phyloP scores from a whole-genome alignment of 1,140 invertebrate species.

The Pectinophora gossypiella region DNA sequence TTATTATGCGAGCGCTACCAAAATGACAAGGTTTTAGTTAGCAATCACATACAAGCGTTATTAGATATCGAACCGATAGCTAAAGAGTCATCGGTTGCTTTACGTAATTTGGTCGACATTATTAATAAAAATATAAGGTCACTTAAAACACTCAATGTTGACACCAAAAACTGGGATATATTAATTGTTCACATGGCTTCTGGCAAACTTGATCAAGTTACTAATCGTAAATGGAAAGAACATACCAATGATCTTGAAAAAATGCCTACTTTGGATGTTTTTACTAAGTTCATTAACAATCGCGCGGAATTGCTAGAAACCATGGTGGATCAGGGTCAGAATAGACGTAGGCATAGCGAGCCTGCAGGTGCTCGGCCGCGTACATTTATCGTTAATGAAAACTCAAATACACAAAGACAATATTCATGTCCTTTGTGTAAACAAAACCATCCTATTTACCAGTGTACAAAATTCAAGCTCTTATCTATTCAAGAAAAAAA shows the following conservation, averaged over 20 bases:
- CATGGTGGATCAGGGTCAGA: not conserved
- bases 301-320: slow-evolving; percentile 9
- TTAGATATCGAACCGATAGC: slow-evolving; percentile 5
- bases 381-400: too few relatives aligned
- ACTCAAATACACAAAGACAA: not conserved
- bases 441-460: slow-evolving; percentile 18
- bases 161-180: slow-evolving; percentile 3
- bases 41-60: slow-evolving; percentile 8
- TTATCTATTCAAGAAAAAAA: slow-evolving; percentile 12
- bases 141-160: not conserved
- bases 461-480: slow-evolving; percentile 16
- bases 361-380: too few relatives aligned
- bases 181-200: slow-evolving; percentile 1
- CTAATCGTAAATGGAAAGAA: slow-evolving; percentile 9
- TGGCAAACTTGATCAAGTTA: slow-evolving; percentile 5
- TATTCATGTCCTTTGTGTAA: slow-evolving; percentile 18
- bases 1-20: slow-evolving; percentile 12
- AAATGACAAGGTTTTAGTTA: slow-evolving; percentile 10
- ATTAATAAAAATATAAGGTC: slow-evolving; percentile 9
- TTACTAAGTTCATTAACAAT: slow-evolving; percentile 6
- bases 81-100: not conserved
- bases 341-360: not conserved
- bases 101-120: slow-evolving; percentile 3
- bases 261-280: slow-evolving; percentile 5
- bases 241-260: not conserved